Evolutionary conservation across 2,888 invertebrate genomes (phyloP).

Genomic region (Carterocephalus palaemon): DNA sequence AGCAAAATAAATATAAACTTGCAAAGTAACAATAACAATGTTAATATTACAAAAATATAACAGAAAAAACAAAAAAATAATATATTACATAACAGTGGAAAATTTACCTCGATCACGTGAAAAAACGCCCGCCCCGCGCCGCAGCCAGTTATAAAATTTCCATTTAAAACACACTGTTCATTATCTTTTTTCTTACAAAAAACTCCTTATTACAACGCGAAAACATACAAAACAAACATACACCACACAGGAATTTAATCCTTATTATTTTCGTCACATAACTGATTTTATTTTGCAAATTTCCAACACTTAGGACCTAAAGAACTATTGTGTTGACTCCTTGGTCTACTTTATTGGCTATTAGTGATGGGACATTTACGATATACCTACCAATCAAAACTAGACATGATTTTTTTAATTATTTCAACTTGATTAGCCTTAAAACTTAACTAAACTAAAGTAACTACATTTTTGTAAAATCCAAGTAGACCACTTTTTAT

Average conservation of each 20-base stretch:
- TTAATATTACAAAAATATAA: constrained; percentile 10
- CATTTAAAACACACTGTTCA: constrained; percentile 72
- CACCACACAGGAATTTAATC: constrained; percentile 31
- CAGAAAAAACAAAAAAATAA: constrained; percentile 27
- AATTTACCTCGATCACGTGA: constrained; percentile 50
- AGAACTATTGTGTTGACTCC: constrained; percentile 38
- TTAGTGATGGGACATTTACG: constrained; percentile 52
- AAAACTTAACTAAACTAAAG: too few species aligned
- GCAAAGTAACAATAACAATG: not conserved
- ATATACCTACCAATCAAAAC: not conserved
- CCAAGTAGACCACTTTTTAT: too few species aligned
- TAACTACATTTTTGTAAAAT: too few species aligned
- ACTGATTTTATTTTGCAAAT: constrained; percentile 35
- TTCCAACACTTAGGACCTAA: constrained; percentile 44
- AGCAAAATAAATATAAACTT: too few species aligned
- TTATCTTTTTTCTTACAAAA: constrained; percentile 76
- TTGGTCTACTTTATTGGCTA: constrained; percentile 70
- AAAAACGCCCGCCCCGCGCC: constrained; percentile 66
- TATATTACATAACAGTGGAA: constrained; percentile 58
- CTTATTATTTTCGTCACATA: constrained; percentile 36
- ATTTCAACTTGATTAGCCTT: too few species aligned
- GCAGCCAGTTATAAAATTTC: constrained; percentile 73
- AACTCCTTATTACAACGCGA: constrained; percentile 47
- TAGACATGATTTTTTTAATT: constrained; percentile 1
- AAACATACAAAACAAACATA: constrained; percentile 38